Evolutionary conservation across 1,140 invertebrate genomes (phyloP), one percentile per base, ranked within the genome.

Genomic region (Melitaea cinxia): DNA sequence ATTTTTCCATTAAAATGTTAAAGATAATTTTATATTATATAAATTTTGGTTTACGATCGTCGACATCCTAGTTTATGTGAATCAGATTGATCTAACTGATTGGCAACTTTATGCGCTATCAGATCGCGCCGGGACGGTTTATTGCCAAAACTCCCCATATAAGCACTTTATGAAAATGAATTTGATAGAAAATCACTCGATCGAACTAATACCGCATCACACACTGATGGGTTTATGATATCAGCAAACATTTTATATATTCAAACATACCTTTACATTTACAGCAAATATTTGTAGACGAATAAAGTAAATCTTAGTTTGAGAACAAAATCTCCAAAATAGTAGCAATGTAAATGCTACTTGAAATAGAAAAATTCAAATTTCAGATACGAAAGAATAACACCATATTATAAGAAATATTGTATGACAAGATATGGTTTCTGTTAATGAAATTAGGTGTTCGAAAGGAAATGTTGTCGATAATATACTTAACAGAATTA

Each of bases 61-160:
- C 39, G 19, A 45, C 39, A 10, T 45, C 39, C 39, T 19, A 45
- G 39, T 45, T 19, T 45, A 45, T 45, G 39, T 45, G 39, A 19
- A 45, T 45, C 39, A 17, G 39, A 45, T 45, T 45, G 39, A 45
- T 45, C 39, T 19, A 45, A 45, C 39, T 47, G 56, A 58, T 58
- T 58, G 56, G 56, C 39, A 58, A 58, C 56, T 58, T 58, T 58
- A 45, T 45, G 42, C 42, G 42, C 35, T 57, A 24, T 37, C n/a
- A 28, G 24, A 58, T 58, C 39, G 42, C 39, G 26, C 24, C 10
- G n/a, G 42, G 26, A 10, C 39, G 21, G 39, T 33, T 47, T 58
- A 58, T 58, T 58, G 56, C 56, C 28, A 47, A 23, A 58, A 58
- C 56, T 58, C 47, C 42, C 39, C 56, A 42, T 58, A 58, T 58